A percentile compares a stretch with the other conserved stretches of the same genome.
Evolutionary conservation across 2,797 vertebrate genomes (phyloP).

Genomic region (Euthynnus affinis): DNA sequence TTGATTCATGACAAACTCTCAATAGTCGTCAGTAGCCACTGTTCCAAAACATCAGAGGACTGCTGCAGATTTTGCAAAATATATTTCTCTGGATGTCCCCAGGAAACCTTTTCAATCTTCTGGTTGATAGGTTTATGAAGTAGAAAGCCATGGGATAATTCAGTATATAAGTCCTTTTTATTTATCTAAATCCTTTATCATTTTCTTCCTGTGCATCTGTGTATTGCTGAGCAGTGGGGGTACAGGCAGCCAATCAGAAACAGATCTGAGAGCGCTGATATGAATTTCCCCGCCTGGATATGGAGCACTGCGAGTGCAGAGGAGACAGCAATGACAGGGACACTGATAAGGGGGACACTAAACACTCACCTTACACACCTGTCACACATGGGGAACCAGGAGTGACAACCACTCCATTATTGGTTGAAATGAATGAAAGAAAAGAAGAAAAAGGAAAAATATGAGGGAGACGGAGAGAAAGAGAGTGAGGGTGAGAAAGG

Average conservation of each 20-base stretch:
- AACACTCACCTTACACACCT: conserved; percentile 33
- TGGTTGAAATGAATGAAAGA: conserved; percentile 26
- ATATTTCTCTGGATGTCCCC: conserved; percentile 5
- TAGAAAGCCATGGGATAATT: conserved; percentile 37
- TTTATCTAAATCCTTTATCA: conserved; percentile 47
- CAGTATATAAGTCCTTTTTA: conserved; percentile 10
- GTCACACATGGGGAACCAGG: conserved; percentile 21
- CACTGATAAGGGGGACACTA: conserved; percentile 35
- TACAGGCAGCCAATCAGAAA: conserved; percentile 45
- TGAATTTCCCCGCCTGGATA: conserved; percentile 39
- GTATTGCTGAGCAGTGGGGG: conserved; percentile 28
- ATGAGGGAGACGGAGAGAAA: neutral
- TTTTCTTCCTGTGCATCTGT: conserved; percentile 5
- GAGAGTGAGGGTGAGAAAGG: conserved; percentile 32
- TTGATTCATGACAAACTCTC: conserved; percentile 14
- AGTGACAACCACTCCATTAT: conserved; percentile 47
- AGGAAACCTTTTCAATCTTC: conserved; percentile 41
- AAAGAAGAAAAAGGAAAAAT: too few relatives aligned
- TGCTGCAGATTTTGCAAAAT: conserved; percentile 15
- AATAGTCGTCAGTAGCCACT: neutral
- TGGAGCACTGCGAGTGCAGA: conserved; percentile 24
- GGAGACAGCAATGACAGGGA: conserved; percentile 32
- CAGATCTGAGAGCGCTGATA: conserved; percentile 42
- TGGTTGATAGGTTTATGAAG: conserved; percentile 40
- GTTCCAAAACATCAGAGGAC: conserved; percentile 18